Evolutionary conservation across 2,113 vertebrate species (phyloP).

Genomic region (Thryonomys swinderianus): DNA sequence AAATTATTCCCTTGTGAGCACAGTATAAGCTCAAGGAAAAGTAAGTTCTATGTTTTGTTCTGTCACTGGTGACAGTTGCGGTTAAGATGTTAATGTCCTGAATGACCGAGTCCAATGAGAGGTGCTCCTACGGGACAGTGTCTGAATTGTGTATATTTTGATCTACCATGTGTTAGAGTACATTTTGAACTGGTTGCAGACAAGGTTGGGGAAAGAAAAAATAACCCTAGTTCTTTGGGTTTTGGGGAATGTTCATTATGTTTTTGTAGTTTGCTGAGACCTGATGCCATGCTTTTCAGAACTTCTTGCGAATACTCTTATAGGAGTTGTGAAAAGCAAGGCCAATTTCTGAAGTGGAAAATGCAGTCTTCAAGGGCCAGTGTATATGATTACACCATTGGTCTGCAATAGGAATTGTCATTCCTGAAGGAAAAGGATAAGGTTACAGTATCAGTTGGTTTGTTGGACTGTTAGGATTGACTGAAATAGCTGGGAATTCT

Average conservation of each 20-base stretch:
- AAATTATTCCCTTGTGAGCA: not conserved
- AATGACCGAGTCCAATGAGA: not conserved
- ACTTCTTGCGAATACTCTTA: not conserved
- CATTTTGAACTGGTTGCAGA: not conserved
- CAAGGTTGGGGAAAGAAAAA: not conserved
- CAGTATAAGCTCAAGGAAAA: not conserved
- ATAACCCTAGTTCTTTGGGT: not conserved
- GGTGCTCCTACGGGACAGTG: not conserved
- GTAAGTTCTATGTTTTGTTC: not conserved
- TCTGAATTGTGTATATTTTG: not conserved
- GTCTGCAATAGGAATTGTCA: constrained; percentile 31
- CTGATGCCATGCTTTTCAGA: not conserved
- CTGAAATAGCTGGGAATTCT: constrained; percentile 57
- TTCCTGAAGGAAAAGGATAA: constrained; percentile 59
- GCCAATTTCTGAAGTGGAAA: constrained; percentile 22
- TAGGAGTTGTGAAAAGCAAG: constrained; percentile 14
- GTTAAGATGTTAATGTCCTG: not conserved
- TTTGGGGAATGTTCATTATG: not conserved
- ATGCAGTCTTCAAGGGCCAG: constrained; percentile 15
- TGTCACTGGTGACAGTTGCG: not conserved
- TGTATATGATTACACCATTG: constrained; percentile 26
- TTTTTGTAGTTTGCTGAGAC: constrained; percentile 35
- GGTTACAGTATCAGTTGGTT: not conserved
- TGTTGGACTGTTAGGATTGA: not conserved
- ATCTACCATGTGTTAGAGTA: not conserved